Evolutionary conservation across 2,113 vertebrate genomes (phyloP).

Genomic region (Mesocricetus auratus): DNA sequence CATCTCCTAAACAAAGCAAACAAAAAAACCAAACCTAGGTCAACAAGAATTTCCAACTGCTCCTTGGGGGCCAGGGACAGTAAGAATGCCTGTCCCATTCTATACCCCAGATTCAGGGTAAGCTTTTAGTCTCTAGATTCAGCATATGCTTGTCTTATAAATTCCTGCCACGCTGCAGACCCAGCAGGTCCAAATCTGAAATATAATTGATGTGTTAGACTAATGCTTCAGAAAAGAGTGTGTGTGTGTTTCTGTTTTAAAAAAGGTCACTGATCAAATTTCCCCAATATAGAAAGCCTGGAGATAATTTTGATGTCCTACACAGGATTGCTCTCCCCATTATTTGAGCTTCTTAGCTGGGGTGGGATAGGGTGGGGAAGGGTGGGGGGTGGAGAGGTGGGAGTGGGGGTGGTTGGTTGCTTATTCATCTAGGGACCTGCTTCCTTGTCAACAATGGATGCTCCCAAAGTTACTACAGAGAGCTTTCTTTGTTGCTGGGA

Average conservation of each 20-base stretch:
- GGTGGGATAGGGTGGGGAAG: not conserved
- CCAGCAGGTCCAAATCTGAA: not conserved
- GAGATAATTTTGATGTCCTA: not conserved
- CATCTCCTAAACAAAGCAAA: not conserved
- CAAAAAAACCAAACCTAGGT: not conserved
- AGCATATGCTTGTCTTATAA: not conserved
- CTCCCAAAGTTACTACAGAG: not conserved
- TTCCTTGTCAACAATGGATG: not conserved
- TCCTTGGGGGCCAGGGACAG: not conserved
- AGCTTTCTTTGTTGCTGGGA: not conserved
- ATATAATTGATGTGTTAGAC: not conserved
- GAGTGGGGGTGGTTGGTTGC: not conserved
- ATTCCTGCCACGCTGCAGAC: not conserved
- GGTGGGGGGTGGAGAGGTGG: no score
- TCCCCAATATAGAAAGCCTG: not conserved
- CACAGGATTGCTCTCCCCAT: not conserved
- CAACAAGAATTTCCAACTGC: not conserved
- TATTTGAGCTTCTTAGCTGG: not conserved
- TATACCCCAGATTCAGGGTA: not conserved
- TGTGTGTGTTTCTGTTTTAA: not conserved
- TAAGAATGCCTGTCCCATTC: not conserved
- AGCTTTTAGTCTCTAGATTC: not conserved
- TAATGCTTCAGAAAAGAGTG: not conserved
- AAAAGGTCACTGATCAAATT: not conserved
- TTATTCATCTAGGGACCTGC: conserved; percentile 23